These are phyloP conservation scores for Hassar affinis DNA, from an alignment of 2,113 vertebrate genomes.

Conservation along the genomic window DNA sequence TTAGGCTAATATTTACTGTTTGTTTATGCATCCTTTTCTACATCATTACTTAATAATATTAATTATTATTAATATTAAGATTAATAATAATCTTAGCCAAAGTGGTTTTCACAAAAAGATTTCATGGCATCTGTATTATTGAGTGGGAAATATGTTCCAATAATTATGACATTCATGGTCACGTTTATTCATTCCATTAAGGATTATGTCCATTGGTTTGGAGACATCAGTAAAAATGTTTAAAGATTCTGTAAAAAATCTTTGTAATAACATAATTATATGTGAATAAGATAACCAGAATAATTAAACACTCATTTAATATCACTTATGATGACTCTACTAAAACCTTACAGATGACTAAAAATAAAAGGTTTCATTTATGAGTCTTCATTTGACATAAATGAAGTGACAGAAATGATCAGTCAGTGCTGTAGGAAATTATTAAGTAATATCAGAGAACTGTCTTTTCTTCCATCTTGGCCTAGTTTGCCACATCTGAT, in stretches of 20 bases:
- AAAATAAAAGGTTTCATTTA: not conserved
- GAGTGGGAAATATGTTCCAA: slow-evolving; percentile 27
- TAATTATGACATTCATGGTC: slow-evolving; percentile 44
- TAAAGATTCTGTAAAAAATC: not conserved
- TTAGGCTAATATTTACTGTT: not conserved
- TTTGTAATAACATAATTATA: not conserved
- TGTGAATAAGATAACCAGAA: slow-evolving; percentile 4
- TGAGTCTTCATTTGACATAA: slow-evolving; percentile 15
- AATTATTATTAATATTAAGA: too few species aligned
- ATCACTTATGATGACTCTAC: not conserved
- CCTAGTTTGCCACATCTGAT: slow-evolving; percentile 46
- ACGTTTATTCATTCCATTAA: slow-evolving; percentile 39
- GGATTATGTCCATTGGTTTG: slow-evolving; percentile 19
- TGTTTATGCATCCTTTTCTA: not conserved
- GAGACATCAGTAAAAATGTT: slow-evolving; percentile 7
- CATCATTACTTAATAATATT: not conserved
- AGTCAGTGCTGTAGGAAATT: slow-evolving; percentile 38
- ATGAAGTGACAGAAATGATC: slow-evolving; percentile 39
- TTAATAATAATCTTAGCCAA: too few species aligned
- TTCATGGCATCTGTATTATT: slow-evolving; percentile 27
- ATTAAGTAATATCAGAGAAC: slow-evolving; percentile 39
- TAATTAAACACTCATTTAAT: not conserved
- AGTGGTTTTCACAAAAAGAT: slow-evolving; percentile 5
- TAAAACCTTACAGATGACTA: not conserved
- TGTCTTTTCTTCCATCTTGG: slow-evolving; percentile 33